Evolutionary conservation across 2,888 invertebrate species (phyloP).

Genomic region (Agonopterix alstromeriana): DNA sequence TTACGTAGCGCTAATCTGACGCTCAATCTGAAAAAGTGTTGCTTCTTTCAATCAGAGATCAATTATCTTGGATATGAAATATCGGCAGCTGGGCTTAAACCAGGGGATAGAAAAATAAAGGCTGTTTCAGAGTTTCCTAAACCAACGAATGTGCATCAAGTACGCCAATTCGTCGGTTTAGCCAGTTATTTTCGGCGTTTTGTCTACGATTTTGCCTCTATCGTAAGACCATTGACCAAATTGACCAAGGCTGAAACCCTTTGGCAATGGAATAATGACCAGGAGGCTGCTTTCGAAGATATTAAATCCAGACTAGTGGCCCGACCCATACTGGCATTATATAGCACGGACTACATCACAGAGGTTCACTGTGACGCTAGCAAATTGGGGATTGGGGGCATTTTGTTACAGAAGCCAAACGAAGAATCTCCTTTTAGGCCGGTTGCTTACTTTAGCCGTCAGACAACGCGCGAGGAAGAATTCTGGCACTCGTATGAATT

Average conservation of each 20-base stretch:
- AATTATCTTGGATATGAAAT: constrained; percentile 1
- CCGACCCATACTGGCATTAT: constrained; percentile 8
- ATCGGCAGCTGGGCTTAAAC: background rate
- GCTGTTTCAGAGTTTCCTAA: constrained; percentile 1
- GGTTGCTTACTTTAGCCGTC: constrained; percentile 28
- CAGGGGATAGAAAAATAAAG: background rate
- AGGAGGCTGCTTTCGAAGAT: constrained; percentile 6
- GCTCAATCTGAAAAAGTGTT: constrained; percentile 8
- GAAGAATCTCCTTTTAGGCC: background rate
- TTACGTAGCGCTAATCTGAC: constrained; percentile 4
- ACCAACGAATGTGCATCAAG: constrained; percentile 4
- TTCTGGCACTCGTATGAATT: constrained; percentile 33
- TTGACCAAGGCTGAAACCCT: constrained; percentile 2
- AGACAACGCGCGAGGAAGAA: constrained; percentile 25
- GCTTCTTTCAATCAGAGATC: constrained; percentile 3
- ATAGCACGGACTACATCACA: constrained; percentile 5
- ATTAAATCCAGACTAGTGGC: constrained; percentile 2
- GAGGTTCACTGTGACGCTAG: constrained; percentile 11
- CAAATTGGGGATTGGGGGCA: constrained; percentile 6
- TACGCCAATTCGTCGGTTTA: constrained; percentile 2
- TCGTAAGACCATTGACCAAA: constrained; percentile 1
- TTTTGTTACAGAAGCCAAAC: constrained; percentile 6
- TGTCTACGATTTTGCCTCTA: background rate
- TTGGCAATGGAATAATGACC: constrained; percentile 6
- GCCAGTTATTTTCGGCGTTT: constrained; percentile 5